Conservation (phyloP, 2,888 invertebrate genomes). For the Crematogaster levior region DNA sequence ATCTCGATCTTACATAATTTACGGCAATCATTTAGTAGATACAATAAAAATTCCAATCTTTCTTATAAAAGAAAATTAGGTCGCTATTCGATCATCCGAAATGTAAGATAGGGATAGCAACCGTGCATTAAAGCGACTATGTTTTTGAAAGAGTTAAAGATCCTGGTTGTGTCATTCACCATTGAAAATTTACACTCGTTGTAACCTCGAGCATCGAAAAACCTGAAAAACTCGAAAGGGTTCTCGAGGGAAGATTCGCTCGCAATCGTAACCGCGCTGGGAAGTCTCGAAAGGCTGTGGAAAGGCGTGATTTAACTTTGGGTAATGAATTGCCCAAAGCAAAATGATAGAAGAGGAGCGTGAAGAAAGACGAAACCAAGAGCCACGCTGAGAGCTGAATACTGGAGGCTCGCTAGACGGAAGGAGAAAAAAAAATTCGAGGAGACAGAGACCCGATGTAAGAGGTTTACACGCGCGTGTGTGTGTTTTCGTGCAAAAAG, state of each 20-base stretch:
- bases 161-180: background rate
- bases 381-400: background rate
- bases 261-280: slow-evolving; percentile 48
- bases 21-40: background rate
- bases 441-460: slow-evolving; percentile 9
- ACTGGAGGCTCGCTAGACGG: slow-evolving; percentile 8
- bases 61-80: background rate
- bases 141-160: background rate
- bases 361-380: slow-evolving; percentile 7
- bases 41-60: background rate
- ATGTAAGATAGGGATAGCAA: background rate
- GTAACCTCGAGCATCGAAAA: slow-evolving; percentile 49
- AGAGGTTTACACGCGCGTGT: background rate
- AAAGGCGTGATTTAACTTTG: slow-evolving; percentile 75
- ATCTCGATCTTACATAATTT: background rate
- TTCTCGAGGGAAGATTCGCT: slow-evolving; percentile 1
- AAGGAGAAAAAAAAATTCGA: slow-evolving; percentile 30
- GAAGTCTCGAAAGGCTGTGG: slow-evolving; percentile 65
- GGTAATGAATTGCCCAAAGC: slow-evolving; percentile 78
- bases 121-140: background rate
- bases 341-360: slow-evolving; percentile 70
- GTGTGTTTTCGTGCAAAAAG: background rate
- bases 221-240: slow-evolving; percentile 58
- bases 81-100: slow-evolving; percentile 17
- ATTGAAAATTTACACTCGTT: slow-evolving; percentile 25